phyloP scores from a whole-genome alignment of 1,140 invertebrate species.

The Saccostrea cuccullata region DNA sequence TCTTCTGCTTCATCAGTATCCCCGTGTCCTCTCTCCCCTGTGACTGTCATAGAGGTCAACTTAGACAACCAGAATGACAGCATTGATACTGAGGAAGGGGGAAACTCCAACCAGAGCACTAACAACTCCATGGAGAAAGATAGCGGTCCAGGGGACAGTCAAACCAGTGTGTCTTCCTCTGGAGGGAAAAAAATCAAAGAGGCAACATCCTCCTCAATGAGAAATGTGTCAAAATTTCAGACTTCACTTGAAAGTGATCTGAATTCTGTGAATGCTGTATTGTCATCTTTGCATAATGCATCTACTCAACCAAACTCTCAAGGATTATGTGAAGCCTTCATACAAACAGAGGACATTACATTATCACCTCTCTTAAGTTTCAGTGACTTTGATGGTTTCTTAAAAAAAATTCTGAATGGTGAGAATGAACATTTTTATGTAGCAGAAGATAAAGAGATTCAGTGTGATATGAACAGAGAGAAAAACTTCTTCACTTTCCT shows the following conservation, averaged over 20 bases:
- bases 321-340: conserved; percentile 34
- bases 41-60: conserved; percentile 74
- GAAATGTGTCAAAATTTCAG: background rate
- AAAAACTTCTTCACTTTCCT: background rate
- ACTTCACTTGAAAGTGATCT: background rate
- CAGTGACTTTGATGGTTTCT: conserved; percentile 48
- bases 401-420: conserved; percentile 48
- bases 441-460: conserved; percentile 57
- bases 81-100: conserved; percentile 65
- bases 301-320: background rate
- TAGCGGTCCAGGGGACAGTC: background rate
- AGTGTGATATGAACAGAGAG: conserved; percentile 54
- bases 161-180: background rate
- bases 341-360: conserved; percentile 65
- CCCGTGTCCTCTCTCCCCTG: conserved; percentile 67
- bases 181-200: background rate
- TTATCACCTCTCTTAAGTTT: conserved; percentile 63
- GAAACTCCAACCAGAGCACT: background rate
- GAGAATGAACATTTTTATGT: conserved; percentile 55
- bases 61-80: conserved; percentile 74
- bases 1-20: conserved; percentile 64
- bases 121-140: conserved; percentile 33
- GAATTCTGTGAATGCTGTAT: conserved; percentile 19
- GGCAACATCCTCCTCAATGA: background rate
- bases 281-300: background rate